Evolutionary conservation across 2,888 invertebrate species (phyloP).

Genomic region (Galeruca laticollis): DNA sequence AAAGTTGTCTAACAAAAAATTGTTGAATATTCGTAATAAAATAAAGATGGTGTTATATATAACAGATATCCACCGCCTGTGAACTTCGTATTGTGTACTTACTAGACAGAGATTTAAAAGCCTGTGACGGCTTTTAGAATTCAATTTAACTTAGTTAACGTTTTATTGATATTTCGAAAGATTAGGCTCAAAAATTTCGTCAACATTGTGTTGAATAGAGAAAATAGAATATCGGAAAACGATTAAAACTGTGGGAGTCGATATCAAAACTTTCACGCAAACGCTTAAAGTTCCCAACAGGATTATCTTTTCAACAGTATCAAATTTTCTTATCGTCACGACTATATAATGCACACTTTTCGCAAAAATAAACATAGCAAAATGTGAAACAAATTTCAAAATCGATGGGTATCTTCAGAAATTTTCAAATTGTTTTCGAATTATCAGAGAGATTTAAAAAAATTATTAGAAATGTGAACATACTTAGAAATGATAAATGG

Average conservation of each 20-base stretch:
- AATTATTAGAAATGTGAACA: no score
- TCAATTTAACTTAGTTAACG: slow-evolving; percentile 39
- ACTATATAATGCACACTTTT: slow-evolving; percentile 15
- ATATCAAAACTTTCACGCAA: not conserved
- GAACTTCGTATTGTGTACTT: no score
- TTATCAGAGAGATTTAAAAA: no score
- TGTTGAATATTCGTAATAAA: no score
- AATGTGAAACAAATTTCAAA: no score
- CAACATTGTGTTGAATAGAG: slow-evolving; percentile 16
- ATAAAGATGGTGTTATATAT: no score
- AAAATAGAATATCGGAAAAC: slow-evolving; percentile 6
- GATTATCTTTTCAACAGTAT: not conserved
- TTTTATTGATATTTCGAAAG: slow-evolving; percentile 27
- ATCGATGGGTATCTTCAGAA: no score
- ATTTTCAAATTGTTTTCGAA: no score
- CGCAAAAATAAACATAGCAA: slow-evolving; percentile 24
- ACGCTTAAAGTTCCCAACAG: not conserved
- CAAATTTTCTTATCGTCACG: not conserved
- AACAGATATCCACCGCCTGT: no score
- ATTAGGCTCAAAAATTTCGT: slow-evolving; percentile 8
- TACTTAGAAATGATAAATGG: no score
- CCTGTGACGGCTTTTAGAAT: slow-evolving; percentile 32
- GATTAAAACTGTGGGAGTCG: not conserved
- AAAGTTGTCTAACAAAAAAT: no score
- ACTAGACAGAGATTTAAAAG: no score